These are phyloP conservation scores for Equus quagga DNA, from an alignment of 2,113 vertebrate species.

Conservation along the genomic window DNA sequence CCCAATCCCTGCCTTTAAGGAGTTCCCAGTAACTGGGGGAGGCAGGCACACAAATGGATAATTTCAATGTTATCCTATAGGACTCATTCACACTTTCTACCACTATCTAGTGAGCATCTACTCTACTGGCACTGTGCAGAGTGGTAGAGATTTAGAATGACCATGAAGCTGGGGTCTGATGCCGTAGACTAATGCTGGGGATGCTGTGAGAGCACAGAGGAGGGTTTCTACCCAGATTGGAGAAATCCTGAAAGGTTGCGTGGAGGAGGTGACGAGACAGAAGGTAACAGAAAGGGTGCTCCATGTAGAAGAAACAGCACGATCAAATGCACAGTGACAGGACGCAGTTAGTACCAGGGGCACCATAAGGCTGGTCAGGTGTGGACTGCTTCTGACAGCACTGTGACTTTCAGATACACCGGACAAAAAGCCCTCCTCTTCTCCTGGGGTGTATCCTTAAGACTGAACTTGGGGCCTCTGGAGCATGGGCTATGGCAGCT, in stretches of 20 bases:
- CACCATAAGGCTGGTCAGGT: background rate
- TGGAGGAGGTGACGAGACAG: background rate
- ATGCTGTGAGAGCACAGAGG: background rate
- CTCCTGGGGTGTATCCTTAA: background rate
- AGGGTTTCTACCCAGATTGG: background rate
- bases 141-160: background rate
- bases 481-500: background rate
- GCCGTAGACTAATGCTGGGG: rapidly evolving
- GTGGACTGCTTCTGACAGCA: background rate
- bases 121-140: background rate
- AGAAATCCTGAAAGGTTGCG: background rate
- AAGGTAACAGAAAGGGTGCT: background rate
- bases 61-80: background rate
- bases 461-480: background rate
- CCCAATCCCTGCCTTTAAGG: background rate
- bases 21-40: background rate
- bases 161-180: background rate
- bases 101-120: background rate
- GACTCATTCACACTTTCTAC: background rate
- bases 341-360: background rate
- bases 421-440: background rate
- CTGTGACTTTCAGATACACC: background rate
- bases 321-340: background rate
- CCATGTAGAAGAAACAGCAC: background rate
- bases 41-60: background rate